A percentile compares a stretch with the other conserved stretches of the same genome.
Conservation (phyloP, 2,888 invertebrate genomes). For the Yponomeuta plumbellus region DNA sequence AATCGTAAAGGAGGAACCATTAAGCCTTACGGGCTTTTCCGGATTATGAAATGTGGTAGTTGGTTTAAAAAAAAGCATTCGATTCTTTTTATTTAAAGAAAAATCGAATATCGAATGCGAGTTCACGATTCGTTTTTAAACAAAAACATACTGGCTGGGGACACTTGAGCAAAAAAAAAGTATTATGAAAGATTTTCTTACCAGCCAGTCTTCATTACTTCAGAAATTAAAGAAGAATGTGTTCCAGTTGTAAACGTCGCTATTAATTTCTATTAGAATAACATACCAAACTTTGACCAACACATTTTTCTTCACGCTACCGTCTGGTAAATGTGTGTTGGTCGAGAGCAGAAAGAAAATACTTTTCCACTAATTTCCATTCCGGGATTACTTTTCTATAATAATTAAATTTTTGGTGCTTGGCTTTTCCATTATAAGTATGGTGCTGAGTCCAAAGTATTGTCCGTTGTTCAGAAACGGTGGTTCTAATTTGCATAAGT, state of each 20-base stretch:
- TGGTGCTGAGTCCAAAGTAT: neutral
- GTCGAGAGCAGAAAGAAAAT: neutral
- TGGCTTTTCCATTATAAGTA: neutral
- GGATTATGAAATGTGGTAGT: constrained; percentile 29
- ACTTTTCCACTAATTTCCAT: constrained; percentile 46
- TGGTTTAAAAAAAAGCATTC: neutral
- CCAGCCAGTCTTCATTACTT: no score
- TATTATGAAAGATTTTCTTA: no score
- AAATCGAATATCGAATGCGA: no score
- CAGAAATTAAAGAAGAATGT: no score
- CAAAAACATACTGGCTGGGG: no score
- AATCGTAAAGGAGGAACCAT: neutral
- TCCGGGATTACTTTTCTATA: constrained; percentile 58
- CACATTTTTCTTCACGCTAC: neutral
- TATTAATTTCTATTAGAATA: neutral
- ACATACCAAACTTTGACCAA: neutral
- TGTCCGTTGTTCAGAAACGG: constrained; percentile 36
- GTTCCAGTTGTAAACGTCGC: no score
- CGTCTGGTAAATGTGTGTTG: neutral
- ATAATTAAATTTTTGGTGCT: constrained; percentile 19
- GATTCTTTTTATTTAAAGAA: neutral
- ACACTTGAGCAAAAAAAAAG: no score
- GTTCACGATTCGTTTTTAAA: neutral
- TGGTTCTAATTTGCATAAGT: constrained; percentile 56
- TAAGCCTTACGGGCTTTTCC: neutral